phyloP scores from a whole-genome alignment of 2,888 invertebrate species.

The Mimas tiliae region DNA sequence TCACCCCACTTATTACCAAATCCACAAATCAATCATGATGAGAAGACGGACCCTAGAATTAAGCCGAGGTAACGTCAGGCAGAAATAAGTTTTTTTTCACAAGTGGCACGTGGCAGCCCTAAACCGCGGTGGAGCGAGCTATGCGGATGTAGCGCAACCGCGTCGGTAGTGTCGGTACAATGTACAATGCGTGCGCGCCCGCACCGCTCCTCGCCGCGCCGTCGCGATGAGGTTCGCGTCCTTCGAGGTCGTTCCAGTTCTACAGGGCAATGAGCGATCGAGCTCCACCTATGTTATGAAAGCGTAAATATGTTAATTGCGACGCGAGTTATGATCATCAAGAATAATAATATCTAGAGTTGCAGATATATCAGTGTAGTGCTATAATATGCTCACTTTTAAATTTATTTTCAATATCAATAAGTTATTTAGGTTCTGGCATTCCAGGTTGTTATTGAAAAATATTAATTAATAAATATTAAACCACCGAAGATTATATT shows the following conservation, averaged over 20 bases:
- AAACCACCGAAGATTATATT: too few species aligned
- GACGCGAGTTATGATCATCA: neutral
- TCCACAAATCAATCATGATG: too few species aligned
- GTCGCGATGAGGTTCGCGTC: conserved; percentile 19
- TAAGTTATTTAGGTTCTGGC: neutral
- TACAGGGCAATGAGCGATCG: conserved; percentile 24
- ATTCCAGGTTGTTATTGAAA: neutral
- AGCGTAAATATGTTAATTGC: conserved; percentile 23
- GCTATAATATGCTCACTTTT: neutral
- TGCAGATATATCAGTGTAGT: neutral
- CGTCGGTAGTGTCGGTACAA: conserved; percentile 34
- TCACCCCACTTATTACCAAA: too few species aligned
- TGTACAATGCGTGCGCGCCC: conserved; percentile 48
- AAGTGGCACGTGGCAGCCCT: neutral
- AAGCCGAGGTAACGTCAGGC: too few species aligned
- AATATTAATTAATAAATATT: too few species aligned
- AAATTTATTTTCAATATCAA: neutral
- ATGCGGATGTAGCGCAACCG: conserved; percentile 80
- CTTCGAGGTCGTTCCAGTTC: conserved; percentile 32
- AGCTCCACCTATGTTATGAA: conserved; percentile 25
- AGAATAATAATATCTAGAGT: neutral
- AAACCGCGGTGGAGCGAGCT: conserved; percentile 54
- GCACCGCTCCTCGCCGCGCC: neutral
- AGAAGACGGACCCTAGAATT: too few species aligned
- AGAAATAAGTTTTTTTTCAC: neutral